These are phyloP conservation scores for Balanococcus diminutus DNA, from an alignment of 2,888 invertebrate genomes.

Conservation along the genomic window DNA sequence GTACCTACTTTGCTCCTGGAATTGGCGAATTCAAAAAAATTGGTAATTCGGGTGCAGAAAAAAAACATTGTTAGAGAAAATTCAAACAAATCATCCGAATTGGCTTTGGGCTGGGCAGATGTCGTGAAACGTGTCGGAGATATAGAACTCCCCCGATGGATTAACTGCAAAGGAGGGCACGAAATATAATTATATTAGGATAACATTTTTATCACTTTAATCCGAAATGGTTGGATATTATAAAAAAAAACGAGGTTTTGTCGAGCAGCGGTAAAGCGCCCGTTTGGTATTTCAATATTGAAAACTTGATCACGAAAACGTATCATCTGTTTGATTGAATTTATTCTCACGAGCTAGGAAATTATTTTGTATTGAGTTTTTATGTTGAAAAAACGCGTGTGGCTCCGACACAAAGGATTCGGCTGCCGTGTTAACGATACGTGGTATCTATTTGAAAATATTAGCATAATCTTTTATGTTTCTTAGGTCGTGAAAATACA, in stretches of 20 bases:
- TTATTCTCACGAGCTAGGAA: slow-evolving; percentile 13
- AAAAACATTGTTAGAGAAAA: neutral
- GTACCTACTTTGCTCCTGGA: too few species aligned
- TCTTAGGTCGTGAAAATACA: neutral
- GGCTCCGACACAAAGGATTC: neutral
- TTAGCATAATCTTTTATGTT: neutral
- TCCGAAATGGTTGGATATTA: neutral
- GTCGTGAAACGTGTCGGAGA: neutral
- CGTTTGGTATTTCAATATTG: neutral
- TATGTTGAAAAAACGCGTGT: neutral
- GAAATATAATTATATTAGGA: slow-evolving; percentile 28
- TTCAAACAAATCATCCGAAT: slow-evolving; percentile 18
- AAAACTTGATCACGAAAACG: slow-evolving; percentile 2
- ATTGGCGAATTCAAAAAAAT: too few species aligned
- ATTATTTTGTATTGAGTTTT: neutral
- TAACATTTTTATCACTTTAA: slow-evolving; percentile 20
- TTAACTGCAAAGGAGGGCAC: slow-evolving; percentile 3
- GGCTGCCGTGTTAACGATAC: neutral
- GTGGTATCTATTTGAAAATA: neutral
- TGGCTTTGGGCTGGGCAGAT: neutral
- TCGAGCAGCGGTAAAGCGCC: neutral
- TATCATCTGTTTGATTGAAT: slow-evolving; percentile 20
- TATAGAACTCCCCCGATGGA: neutral
- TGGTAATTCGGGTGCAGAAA: neutral
- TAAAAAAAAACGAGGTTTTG: neutral